Evolutionary conservation across 1,140 invertebrate genomes (phyloP), one percentile per base, ranked within the genome.

Genomic region (Leptopilina boulardi): DNA sequence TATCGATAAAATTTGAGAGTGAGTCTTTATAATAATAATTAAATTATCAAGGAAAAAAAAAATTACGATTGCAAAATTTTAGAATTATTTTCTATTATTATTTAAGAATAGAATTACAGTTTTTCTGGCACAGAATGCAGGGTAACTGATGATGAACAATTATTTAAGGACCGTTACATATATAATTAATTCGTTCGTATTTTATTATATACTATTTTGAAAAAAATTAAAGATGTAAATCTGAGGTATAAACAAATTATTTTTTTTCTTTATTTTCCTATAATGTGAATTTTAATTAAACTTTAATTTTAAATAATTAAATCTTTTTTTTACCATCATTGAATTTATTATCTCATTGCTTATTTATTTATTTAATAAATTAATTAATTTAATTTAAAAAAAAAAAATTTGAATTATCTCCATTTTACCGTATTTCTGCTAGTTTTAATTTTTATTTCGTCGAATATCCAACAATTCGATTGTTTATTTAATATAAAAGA

Each of bases 121-220:
- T 66, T 34, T 66, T 66, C 59, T 66, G 59, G 15, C 15, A 66
- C 26, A 66, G 15, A 66, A 66, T 66, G 59, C 59, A 66, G 59
- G 59, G 59, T 66, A 66, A 66, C 26, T 66, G 59, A 34, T 66
- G 11, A 66, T 30, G 59, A 66, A 66, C 26, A 66, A 66, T 66
- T 66, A 66, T 66, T 26, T 66, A 66, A 66, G 59, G 3, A 66
- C 11, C 23, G 26, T 66, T 66, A 66, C 21, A 30, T 30, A 30
- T 23, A 66, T 66, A 66, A 66, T n/a, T 66, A 30, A 66, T 66
- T 34, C 21, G 59, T 66, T 66, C 26, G 59, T 66, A 59, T 66
- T 34, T 30, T 66, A 66, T 66, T 66, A 23, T 66, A 66, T 66
- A 66, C 59, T 66, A 30, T 66, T 66, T 66, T 66, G 59, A 66